Conservation (phyloP, 1,140 invertebrate species). For the Euura lappo region DNA sequence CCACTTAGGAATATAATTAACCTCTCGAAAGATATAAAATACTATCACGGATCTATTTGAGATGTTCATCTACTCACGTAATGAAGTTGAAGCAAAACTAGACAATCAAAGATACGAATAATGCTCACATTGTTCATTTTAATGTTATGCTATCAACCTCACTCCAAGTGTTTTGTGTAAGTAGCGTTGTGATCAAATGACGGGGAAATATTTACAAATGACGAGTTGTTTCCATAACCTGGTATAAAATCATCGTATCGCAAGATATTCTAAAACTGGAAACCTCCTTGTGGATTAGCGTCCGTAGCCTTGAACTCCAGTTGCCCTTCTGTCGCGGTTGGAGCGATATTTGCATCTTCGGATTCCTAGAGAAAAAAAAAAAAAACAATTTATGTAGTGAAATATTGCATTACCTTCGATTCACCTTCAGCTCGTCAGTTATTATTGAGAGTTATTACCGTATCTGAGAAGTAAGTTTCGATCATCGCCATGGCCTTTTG, state of each 20-base stretch:
- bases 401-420: conserved; percentile 10
- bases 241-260: not conserved
- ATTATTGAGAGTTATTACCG: conserved; percentile 40
- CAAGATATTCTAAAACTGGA: conserved; percentile 30
- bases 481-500: conserved; percentile 81
- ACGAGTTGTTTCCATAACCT: not conserved
- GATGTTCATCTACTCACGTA: not conserved
- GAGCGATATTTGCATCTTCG: conserved; percentile 29
- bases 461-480: conserved; percentile 80
- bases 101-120: not conserved
- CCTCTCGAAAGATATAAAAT: not conserved
- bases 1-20: not conserved
- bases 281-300: conserved; percentile 33
- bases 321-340: conserved; percentile 33
- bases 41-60: not conserved
- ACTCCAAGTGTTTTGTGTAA: not conserved
- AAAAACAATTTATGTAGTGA: not conserved
- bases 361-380: conserved; percentile 33
- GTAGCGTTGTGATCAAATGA: not conserved
- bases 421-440: not conserved
- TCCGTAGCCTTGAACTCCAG: conserved; percentile 44
- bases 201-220: conserved; percentile 4
- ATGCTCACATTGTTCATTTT: not conserved
- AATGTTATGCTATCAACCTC: not conserved
- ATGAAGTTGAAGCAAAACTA: not conserved